Percentiles rank a stretch among this genome's conserved stretches.
phyloP scores from a whole-genome alignment of 2,113 vertebrate genomes.

The Sorex fumeus region DNA sequence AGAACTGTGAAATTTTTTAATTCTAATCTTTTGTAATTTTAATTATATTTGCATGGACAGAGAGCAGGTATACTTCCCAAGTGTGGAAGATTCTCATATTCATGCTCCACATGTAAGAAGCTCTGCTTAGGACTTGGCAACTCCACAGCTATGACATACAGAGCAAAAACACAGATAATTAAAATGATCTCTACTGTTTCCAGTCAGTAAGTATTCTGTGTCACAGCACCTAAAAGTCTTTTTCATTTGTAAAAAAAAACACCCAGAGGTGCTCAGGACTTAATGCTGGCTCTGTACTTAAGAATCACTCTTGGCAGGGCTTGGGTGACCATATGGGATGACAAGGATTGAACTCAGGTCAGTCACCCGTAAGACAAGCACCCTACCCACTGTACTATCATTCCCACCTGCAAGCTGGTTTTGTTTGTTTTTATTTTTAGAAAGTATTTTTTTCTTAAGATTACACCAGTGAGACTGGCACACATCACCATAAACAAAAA shows the following conservation, averaged over 20 bases:
- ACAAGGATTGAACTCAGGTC: too few species aligned
- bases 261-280: too few species aligned
- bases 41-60: background rate
- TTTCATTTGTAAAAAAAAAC: background rate
- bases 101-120: background rate
- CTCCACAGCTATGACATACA: background rate
- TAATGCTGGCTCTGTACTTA: too few species aligned
- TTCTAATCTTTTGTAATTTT: background rate
- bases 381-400: too few species aligned
- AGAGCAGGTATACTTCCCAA: background rate
- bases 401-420: too few species aligned
- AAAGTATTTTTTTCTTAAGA: too few species aligned
- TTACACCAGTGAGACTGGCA: too few species aligned
- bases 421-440: too few species aligned
- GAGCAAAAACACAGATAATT: background rate
- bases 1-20: background rate
- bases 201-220: background rate
- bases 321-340: too few species aligned
- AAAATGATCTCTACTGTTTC: background rate
- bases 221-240: background rate
- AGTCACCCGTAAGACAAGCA: too few species aligned
- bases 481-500: too few species aligned
- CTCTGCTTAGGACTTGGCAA: background rate
- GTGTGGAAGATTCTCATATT: background rate
- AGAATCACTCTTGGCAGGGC: too few species aligned